Conservation (phyloP, 1,140 invertebrate genomes). For the Hirudo medicinalis region DNA sequence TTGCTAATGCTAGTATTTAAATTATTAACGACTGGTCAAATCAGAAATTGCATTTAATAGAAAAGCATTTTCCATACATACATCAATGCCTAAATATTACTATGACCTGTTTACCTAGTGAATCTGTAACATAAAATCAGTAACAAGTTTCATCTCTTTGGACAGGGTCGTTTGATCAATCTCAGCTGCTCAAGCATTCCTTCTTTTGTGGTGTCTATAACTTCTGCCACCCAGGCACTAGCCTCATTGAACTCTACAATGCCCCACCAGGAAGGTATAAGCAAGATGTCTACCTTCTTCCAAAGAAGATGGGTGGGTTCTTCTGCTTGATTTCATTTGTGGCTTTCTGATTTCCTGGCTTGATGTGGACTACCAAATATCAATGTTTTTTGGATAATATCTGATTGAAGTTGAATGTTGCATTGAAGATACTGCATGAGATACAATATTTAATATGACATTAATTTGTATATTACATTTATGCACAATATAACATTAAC, state of each 20-base stretch:
- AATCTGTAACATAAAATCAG: not conserved
- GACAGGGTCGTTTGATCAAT: constrained; percentile 78
- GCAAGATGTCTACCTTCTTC: constrained; percentile 87
- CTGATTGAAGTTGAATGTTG: too few relatives aligned
- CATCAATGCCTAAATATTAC: too few relatives aligned
- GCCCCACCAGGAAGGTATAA: constrained; percentile 85
- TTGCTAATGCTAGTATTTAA: too few relatives aligned
- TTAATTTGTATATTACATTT: not conserved
- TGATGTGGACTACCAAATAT: not conserved
- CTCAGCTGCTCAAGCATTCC: constrained; percentile 91
- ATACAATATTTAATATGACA: not conserved
- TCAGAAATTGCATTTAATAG: too few relatives aligned
- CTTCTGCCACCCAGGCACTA: constrained; percentile 72
- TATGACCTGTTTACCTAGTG: not conserved
- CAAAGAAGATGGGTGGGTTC: constrained; percentile 85
- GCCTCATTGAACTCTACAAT: constrained; percentile 93
- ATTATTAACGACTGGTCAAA: too few relatives aligned
- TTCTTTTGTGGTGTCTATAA: constrained; percentile 90
- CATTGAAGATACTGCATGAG: not conserved
- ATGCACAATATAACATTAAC: not conserved
- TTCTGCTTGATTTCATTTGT: not conserved
- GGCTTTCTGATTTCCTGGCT: not conserved
- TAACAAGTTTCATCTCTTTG: constrained; percentile 17
- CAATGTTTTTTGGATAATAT: not conserved
- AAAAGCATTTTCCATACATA: too few relatives aligned